Conservation (phyloP, 2,888 invertebrate species). For the Leptopilina syphax region DNA sequence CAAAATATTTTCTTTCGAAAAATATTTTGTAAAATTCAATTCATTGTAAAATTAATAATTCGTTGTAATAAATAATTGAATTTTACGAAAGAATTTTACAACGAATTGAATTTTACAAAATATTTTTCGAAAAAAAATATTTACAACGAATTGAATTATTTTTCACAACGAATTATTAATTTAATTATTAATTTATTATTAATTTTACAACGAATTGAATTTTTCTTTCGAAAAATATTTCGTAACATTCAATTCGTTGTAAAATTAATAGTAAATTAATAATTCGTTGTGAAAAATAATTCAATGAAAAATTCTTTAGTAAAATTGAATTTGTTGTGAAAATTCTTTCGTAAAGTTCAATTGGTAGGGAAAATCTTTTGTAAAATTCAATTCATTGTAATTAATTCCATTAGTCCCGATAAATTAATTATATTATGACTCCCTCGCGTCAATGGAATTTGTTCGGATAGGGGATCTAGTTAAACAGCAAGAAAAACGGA, state of each 20-base stretch:
- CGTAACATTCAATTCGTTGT: not conserved
- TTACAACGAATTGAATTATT: no score
- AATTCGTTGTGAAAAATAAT: not conserved
- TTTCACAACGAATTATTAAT: no score
- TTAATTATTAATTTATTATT: no score
- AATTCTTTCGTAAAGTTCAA: not conserved
- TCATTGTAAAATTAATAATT: not conserved
- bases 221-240: not conserved
- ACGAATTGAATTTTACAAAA: no score
- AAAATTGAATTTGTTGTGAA: not conserved
- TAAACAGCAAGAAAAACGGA: not conserved
- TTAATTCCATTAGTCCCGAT: not conserved
- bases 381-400: not conserved
- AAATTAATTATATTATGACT: constrained; percentile 12
- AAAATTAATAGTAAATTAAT: no score
- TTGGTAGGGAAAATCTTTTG: no score
- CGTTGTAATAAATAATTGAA: no score
- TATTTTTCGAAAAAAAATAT: no score
- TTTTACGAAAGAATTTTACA: no score
- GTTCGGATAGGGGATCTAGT: not conserved
- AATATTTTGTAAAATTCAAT: not conserved
- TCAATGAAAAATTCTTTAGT: no score
- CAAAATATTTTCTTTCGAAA: not conserved
- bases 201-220: no score
- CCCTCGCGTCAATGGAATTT: not conserved